Percentiles rank a stretch among this genome's conserved stretches.
phyloP scores from a whole-genome alignment of 1,140 invertebrate genomes.

The Belonocnema kinseyi region DNA sequence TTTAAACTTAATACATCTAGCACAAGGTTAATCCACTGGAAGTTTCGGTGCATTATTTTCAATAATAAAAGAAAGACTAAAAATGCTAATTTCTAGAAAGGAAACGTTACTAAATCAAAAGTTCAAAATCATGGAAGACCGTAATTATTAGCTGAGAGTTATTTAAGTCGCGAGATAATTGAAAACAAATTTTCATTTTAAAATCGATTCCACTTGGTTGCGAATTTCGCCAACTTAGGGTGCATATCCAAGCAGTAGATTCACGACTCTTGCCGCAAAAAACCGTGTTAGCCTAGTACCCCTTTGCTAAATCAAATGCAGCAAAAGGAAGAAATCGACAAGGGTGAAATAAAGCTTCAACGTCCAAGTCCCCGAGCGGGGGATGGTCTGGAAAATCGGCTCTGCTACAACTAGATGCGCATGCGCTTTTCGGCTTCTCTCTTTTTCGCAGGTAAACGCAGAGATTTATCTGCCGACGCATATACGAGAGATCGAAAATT shows the following conservation, averaged over 20 bases:
- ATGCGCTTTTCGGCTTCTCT: slow-evolving; percentile 56
- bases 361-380: slow-evolving; percentile 33
- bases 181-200: no score
- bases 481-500: slow-evolving; percentile 45
- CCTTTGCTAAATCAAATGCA: slow-evolving; percentile 64
- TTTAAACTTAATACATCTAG: no score
- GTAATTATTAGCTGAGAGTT: no score
- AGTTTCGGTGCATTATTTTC: no score
- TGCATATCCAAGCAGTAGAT: slow-evolving; percentile 32
- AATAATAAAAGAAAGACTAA: no score
- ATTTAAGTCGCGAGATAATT: no score
- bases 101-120: no score
- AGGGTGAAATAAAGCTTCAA: slow-evolving; percentile 48
- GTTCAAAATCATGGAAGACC: no score
- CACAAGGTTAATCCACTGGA: no score
- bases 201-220: no score
- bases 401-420: slow-evolving; percentile 48
- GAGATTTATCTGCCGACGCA: slow-evolving; percentile 69
- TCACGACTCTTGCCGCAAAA: slow-evolving; percentile 60
- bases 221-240: no score
- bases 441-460: slow-evolving; percentile 64
- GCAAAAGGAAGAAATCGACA: slow-evolving; percentile 59
- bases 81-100: no score
- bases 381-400: slow-evolving; percentile 3
- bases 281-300: slow-evolving; percentile 60